phyloP scores from a whole-genome alignment of 2,888 invertebrate species.

The Gryllus longicercus region DNA sequence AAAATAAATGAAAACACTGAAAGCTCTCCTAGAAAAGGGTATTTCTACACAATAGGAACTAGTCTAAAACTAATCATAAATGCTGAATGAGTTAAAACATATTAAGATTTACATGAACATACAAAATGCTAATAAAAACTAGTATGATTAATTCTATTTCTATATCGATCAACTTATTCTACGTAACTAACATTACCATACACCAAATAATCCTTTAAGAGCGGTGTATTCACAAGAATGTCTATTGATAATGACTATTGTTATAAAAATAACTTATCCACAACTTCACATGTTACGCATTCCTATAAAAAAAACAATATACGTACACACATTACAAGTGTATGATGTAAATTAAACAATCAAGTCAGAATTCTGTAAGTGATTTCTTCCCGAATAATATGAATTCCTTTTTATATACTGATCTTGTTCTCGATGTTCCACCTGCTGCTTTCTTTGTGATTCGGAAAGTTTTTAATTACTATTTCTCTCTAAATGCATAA shows the following conservation, averaged over 20 bases:
- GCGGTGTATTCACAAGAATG: neutral
- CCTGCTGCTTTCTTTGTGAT: no score
- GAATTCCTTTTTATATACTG: no score
- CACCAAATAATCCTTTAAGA: neutral
- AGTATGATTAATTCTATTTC: neutral
- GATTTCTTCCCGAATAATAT: neutral
- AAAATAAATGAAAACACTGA: slow-evolving; percentile 4
- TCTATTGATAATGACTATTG: neutral
- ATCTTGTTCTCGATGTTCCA: no score
- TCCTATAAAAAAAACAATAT: neutral
- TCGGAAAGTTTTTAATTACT: no score
- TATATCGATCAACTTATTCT: neutral
- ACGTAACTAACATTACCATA: neutral
- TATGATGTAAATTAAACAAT: neutral
- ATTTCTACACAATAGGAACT: slow-evolving; percentile 1
- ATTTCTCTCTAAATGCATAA: no score
- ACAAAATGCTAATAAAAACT: neutral
- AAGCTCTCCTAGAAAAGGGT: neutral
- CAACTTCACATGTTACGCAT: neutral
- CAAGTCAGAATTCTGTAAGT: neutral
- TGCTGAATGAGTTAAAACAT: no score
- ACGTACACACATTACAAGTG: no score
- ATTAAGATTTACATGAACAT: no score
- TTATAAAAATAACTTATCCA: no score
- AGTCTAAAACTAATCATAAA: neutral